Base-by-base conservation (phyloP, 2,888 invertebrate species). In the Microctonus brassicae region DNA sequence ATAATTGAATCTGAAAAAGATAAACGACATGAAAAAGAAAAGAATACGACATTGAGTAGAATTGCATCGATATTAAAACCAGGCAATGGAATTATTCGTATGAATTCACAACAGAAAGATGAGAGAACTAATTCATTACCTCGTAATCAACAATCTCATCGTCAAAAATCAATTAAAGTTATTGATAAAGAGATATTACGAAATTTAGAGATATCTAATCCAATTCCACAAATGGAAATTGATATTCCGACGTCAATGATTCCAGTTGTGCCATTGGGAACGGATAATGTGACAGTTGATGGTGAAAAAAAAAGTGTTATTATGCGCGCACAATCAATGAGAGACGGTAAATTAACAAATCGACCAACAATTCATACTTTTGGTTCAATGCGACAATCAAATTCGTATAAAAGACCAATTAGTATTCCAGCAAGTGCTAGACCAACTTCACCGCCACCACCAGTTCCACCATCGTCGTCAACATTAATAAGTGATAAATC, bases 281-380 rank as follows among this genome's bases (percentile, higher is more conserved):
- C 7, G 1, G 90, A 57, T 87, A 88, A 7, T 90, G 90, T 39
- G 79, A 88, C 89, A 0, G 89, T 89, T 77, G 91, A 91, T 39
- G 89, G 88, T 2, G 91, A 91, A 13, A 88, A 90, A 53, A 90
- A 90, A 62, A 86, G 89, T 0, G 91, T 92, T 13, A 92, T 95
- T 0, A 92, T 93, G 88, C 90, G 96, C 65, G 93, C 95, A 0
- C 95, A 95, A 81, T 95, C 95, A 78, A 94, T 96, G 94, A 89
- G 95, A 76, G 92, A 92, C 64, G 82, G 87, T 0, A 84, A 86
- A 55, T 81, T 86, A 5, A 85, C 88, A 0, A 89, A 89, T 17
- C 90, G 92, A 81, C 92, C 94, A 0, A 88, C 89, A 0, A 90
- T 95, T 36, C 94, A 93, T 75, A 92, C 92, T 34, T 95, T 95